These are phyloP conservation scores for Falco naumanni DNA, from an alignment of 2,797 vertebrate species.

Conservation along the genomic window DNA sequence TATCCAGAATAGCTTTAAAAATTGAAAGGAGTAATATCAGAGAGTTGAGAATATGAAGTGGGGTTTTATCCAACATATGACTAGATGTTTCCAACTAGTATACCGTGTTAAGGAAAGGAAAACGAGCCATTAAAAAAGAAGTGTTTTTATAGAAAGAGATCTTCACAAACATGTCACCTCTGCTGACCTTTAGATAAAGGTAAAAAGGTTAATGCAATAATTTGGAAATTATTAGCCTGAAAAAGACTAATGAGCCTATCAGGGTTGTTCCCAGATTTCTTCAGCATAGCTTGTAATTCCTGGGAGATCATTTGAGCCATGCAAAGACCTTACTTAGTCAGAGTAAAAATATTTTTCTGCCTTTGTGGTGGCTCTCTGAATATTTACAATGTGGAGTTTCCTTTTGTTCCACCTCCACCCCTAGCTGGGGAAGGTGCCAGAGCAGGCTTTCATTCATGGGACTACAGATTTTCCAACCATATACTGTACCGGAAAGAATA, in stretches of 20 bases:
- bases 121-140: constrained; percentile 40
- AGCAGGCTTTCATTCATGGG: constrained; percentile 10
- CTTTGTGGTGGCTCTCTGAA: constrained; percentile 25
- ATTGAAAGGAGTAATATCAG: constrained; percentile 65
- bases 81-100: constrained; percentile 71
- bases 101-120: constrained; percentile 40
- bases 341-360: constrained; percentile 62
- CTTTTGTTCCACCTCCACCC: constrained; percentile 57
- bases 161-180: constrained; percentile 58
- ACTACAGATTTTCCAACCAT: constrained; percentile 16
- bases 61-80: constrained; percentile 63
- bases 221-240: constrained; percentile 55
- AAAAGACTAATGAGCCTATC: constrained; percentile 7
- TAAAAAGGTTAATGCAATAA: constrained; percentile 62
- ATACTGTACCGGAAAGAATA: neutral
- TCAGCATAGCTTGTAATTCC: constrained; percentile 34
- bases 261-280: constrained; percentile 31
- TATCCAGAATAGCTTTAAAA: constrained; percentile 68
- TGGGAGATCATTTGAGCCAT: constrained; percentile 27
- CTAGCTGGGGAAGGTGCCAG: constrained; percentile 31
- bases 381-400: constrained; percentile 51
- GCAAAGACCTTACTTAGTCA: constrained; percentile 50
- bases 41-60: constrained; percentile 60
- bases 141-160: constrained; percentile 61
- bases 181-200: constrained; percentile 60